phyloP scores from a whole-genome alignment of 1,140 invertebrate species.

The Pantala flavescens region DNA sequence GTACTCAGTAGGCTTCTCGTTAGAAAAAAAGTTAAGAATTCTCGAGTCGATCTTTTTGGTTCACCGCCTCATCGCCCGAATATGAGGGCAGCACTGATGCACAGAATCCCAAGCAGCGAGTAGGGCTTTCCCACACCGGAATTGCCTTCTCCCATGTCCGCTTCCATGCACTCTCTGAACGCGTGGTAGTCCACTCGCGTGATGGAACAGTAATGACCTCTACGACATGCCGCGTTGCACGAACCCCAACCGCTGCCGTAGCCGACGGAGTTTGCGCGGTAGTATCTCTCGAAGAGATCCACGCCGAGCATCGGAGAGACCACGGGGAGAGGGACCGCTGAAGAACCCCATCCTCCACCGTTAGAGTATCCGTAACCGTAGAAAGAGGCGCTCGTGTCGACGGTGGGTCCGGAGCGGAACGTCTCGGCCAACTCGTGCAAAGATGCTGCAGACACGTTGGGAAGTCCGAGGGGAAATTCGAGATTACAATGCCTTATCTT shows the following conservation, averaged over 20 bases:
- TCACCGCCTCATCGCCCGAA: too few relatives aligned
- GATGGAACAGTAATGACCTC: constrained; percentile 72
- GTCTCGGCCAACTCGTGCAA: constrained; percentile 65
- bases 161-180: constrained; percentile 50
- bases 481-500: constrained; percentile 66
- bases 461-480: constrained; percentile 59
- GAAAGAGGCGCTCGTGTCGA: neutral
- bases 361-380: neutral
- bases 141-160: neutral
- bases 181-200: constrained; percentile 62
- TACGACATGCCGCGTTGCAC: constrained; percentile 58
- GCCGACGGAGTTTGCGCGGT: constrained; percentile 40
- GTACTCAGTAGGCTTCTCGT: too few relatives aligned
- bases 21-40: too few relatives aligned
- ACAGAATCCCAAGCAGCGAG: too few relatives aligned
- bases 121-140: too few relatives aligned
- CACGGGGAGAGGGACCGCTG: neutral
- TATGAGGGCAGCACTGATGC: too few relatives aligned
- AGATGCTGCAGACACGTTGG: constrained; percentile 53
- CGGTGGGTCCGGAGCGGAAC: constrained; percentile 33
- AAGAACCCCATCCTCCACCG: neutral
- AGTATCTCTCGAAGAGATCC: constrained; percentile 40
- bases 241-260: constrained; percentile 26
- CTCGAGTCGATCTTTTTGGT: too few relatives aligned
- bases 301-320: neutral